These are phyloP conservation scores for Harpagifer antarcticus DNA, from an alignment of 2,797 vertebrate species.

Conservation along the genomic window DNA sequence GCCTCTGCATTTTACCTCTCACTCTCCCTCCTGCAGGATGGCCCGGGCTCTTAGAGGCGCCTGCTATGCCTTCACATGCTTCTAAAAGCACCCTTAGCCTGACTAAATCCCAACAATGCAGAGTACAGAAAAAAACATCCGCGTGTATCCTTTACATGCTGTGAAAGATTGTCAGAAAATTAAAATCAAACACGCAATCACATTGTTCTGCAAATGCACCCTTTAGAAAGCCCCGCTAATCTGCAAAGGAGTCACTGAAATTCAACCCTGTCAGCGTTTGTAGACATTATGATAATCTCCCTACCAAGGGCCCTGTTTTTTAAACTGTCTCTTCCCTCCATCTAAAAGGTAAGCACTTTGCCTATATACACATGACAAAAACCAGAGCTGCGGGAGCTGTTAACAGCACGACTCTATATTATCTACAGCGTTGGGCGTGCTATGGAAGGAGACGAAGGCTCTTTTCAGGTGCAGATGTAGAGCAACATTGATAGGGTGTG, in stretches of 20 bases:
- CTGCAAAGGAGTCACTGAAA: constrained; percentile 76
- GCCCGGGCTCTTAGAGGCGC: constrained; percentile 62
- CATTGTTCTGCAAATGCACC: constrained; percentile 84
- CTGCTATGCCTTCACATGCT: constrained; percentile 70
- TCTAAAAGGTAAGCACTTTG: constrained; percentile 83
- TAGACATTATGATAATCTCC: constrained; percentile 86
- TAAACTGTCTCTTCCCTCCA: constrained; percentile 64
- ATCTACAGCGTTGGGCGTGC: constrained; percentile 86
- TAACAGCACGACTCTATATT: constrained; percentile 85
- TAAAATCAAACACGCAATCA: constrained; percentile 85
- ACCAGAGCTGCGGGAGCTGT: constrained; percentile 80
- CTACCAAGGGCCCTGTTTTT: constrained; percentile 61
- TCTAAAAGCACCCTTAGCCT: constrained; percentile 71
- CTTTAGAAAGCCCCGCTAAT: constrained; percentile 79
- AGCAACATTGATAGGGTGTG: constrained; percentile 91
- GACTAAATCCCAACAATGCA: constrained; percentile 73
- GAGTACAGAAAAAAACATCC: constrained; percentile 67
- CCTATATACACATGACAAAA: constrained; percentile 85
- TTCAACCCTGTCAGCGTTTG: constrained; percentile 87
- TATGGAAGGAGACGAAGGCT: constrained; percentile 80
- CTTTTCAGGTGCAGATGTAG: constrained; percentile 83
- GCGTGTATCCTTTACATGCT: constrained; percentile 73
- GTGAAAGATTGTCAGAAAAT: constrained; percentile 84
- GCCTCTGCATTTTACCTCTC: constrained; percentile 82
- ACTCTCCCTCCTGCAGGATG: constrained; percentile 78